Evolutionary conservation across 2,797 vertebrate genomes (phyloP).

Genomic region (Melanotaenia nigrans): DNA sequence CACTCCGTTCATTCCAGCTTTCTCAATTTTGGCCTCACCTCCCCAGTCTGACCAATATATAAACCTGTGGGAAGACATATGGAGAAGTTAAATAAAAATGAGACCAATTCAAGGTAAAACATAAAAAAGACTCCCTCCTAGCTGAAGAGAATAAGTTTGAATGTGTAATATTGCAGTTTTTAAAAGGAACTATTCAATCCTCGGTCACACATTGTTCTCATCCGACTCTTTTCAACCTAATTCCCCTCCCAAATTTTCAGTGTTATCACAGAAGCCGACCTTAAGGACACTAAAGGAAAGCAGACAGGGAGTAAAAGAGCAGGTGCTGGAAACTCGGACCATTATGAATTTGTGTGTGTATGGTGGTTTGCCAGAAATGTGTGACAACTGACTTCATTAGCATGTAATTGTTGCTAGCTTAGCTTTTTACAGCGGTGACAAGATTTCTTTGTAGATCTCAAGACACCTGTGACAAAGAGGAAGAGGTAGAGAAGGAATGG

Average conservation of each 20-base stretch:
- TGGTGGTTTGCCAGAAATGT: slow-evolving; percentile 14
- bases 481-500: slow-evolving; percentile 14
- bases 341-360: slow-evolving; percentile 14
- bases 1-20: slow-evolving; percentile 93
- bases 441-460: slow-evolving; percentile 42
- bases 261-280: slow-evolving; percentile 20
- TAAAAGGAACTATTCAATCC: neutral
- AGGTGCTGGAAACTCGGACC: slow-evolving; percentile 30
- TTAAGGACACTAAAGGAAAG: slow-evolving; percentile 17
- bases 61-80: slow-evolving; percentile 81
- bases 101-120: neutral
- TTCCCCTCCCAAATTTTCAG: slow-evolving; percentile 26
- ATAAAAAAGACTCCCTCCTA: neutral
- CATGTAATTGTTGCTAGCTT: slow-evolving; percentile 66
- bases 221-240: neutral
- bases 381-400: slow-evolving; percentile 55
- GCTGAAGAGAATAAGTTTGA: neutral
- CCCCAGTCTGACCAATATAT: slow-evolving; percentile 99
- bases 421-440: slow-evolving; percentile 50
- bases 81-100: neutral
- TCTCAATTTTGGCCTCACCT: slow-evolving; percentile 93
- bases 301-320: slow-evolving; percentile 23
- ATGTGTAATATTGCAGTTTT: slow-evolving; percentile 1
- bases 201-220: neutral
- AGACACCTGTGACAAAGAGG: slow-evolving; percentile 36